Base-by-base conservation (phyloP, 2,888 invertebrate genomes). In the Andrena hattorfiana region DNA sequence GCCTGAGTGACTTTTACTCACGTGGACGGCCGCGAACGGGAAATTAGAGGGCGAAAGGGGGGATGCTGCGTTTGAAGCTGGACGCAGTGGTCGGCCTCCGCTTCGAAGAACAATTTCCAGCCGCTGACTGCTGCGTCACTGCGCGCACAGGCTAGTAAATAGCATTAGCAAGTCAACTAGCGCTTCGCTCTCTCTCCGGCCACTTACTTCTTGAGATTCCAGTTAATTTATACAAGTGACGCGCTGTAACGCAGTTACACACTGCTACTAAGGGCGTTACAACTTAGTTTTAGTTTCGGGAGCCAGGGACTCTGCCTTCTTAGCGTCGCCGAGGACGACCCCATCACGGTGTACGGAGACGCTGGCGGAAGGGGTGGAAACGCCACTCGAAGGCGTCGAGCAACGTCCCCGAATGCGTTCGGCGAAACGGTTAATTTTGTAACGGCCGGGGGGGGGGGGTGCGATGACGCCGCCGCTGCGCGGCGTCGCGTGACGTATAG, bases 81-180 rank as follows among this genome's bases (percentile, higher is more conserved):
- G 69, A 62, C 59, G 60, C 49, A 7, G 60, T 28, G 76, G 51
- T 56, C 56, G 56, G 20, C 26, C 56, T 56, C 42, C 51, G 56
- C 64, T 75, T 51, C 60, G 63, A 86, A 84, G 85, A 84, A 89
- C 84, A 89, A 84, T 87, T 87, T 88, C 80, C 84, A 77, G 54
- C 75, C 76, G 81, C 30, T 74, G 59, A 67, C 42, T 79, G 76
- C 87, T 90, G 87, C 90, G 90, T 89, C 88, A 89, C 80, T 87
- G 89, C 73, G 76, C 76, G 75, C 84, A 69, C 78, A 28, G 74
- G 89, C 88, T 88, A 90, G 91, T 92, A 93, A 93, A 93, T 92
- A 92, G 90, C 90, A 93, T 93, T 93, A 93, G 92, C 93, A 93
- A 93, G 93, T 93, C 93, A 93, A 93, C 92, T 92, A 92, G 92